Evolutionary conservation across 2,888 invertebrate genomes (phyloP).

Genomic region (Selenia dentaria): DNA sequence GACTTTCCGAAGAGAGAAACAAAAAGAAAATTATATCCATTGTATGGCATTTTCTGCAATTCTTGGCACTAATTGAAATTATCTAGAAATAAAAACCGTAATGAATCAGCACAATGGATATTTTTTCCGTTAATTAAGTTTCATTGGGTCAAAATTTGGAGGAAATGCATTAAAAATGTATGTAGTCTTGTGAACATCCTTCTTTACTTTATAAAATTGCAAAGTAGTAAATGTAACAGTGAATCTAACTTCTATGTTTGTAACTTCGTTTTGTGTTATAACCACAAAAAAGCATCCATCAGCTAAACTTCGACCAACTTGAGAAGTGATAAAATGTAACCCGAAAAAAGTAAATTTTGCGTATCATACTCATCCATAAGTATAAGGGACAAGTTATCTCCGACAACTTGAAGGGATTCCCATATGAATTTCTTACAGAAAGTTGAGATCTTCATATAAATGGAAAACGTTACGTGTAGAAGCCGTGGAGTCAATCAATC

Average conservation of each 20-base stretch:
- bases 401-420: slow-evolving; percentile 39
- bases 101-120: too few relatives aligned
- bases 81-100: too few relatives aligned
- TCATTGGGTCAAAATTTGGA: too few relatives aligned
- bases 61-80: too few relatives aligned
- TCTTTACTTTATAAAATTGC: too few relatives aligned
- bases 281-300: slow-evolving; percentile 23
- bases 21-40: too few relatives aligned
- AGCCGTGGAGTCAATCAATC: slow-evolving; percentile 68
- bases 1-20: too few relatives aligned
- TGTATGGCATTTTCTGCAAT: too few relatives aligned
- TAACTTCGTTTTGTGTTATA: slow-evolving; percentile 10
- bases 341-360: slow-evolving; percentile 31
- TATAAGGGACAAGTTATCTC: slow-evolving; percentile 30
- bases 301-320: slow-evolving; percentile 20
- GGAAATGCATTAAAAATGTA: too few relatives aligned
- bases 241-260: slow-evolving; percentile 7
- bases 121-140: too few relatives aligned
- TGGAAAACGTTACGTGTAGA: slow-evolving; percentile 64
- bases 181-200: too few relatives aligned
- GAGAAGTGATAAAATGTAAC: slow-evolving; percentile 23
- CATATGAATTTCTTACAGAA: slow-evolving; percentile 42
- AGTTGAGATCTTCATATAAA: slow-evolving; percentile 71
- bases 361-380: slow-evolving; percentile 28
- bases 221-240: neutral